phyloP scores from a whole-genome alignment of 2,113 vertebrate species.

The Mellivora capensis region DNA sequence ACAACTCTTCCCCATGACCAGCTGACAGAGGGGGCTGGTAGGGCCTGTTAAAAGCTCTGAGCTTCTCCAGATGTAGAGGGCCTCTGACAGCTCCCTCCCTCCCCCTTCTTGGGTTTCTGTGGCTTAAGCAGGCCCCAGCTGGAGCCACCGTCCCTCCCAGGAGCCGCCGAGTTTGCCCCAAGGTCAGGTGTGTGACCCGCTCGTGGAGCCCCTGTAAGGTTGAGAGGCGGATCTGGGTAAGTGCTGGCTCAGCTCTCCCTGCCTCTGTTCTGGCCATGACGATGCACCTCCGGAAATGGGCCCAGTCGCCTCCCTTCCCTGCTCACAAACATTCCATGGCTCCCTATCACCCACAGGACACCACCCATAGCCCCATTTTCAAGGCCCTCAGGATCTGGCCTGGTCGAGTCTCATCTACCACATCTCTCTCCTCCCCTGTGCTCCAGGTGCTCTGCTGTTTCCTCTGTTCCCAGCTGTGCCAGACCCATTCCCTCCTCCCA shows the following conservation, averaged over 20 bases:
- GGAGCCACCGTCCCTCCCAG: slow-evolving; percentile 70
- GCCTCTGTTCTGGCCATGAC: slow-evolving; percentile 16
- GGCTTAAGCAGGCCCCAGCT: slow-evolving; percentile 70
- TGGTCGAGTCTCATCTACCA: not conserved
- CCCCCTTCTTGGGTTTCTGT: slow-evolving; percentile 66
- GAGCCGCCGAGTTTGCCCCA: slow-evolving; percentile 67
- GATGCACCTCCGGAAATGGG: not conserved
- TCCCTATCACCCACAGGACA: not conserved
- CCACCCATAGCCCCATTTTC: not conserved
- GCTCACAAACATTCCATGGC: not conserved
- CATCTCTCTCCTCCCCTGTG: not conserved
- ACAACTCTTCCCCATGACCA: not conserved
- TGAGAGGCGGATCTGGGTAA: slow-evolving; percentile 76
- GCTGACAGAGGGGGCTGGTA: not conserved
- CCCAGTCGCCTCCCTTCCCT: not conserved
- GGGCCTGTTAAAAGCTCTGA: not conserved
- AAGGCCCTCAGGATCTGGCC: not conserved
- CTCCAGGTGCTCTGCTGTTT: not conserved
- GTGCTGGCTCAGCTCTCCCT: slow-evolving; percentile 60
- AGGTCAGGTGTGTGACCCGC: slow-evolving; percentile 71
- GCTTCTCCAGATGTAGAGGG: not conserved
- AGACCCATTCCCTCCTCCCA: not conserved
- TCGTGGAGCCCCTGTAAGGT: slow-evolving; percentile 71
- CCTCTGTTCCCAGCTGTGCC: not conserved
- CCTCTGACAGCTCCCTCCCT: slow-evolving; percentile 53